phyloP scores from a whole-genome alignment of 1,140 invertebrate species.

The Drosophila pallidifrons region DNA sequence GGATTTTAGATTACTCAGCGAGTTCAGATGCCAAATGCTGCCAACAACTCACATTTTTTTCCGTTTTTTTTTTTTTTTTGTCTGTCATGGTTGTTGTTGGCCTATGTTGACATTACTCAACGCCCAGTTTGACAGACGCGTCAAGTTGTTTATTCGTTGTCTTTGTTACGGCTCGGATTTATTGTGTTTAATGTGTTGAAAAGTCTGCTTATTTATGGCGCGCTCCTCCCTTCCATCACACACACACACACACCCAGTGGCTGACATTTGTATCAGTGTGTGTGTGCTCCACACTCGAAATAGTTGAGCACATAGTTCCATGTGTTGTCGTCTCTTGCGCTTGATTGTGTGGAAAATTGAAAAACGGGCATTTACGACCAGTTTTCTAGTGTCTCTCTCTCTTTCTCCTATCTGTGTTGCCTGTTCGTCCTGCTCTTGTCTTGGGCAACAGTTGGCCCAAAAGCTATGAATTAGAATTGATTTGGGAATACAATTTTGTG shows the following conservation, averaged over 20 bases:
- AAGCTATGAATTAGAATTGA: conserved; percentile 43
- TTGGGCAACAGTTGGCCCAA: conserved; percentile 37
- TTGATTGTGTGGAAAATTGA: conserved; percentile 80
- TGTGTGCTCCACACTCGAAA: conserved; percentile 31
- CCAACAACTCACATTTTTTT: conserved; percentile 21
- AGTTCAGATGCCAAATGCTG: conserved; percentile 33
- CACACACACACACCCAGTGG: background rate
- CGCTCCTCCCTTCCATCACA: background rate
- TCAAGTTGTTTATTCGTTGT: conserved; percentile 54
- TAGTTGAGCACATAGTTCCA: conserved; percentile 69
- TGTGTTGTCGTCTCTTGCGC: conserved; percentile 61
- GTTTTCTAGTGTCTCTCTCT: conserved; percentile 12
- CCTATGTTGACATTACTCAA: conserved; percentile 69
- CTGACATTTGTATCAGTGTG: background rate
- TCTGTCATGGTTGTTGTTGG: conserved; percentile 27
- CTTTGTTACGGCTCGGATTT: conserved; percentile 67
- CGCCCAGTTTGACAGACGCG: conserved; percentile 63
- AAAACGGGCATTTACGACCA: conserved; percentile 39
- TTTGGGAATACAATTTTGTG: conserved; percentile 18
- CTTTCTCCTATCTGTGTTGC: background rate
- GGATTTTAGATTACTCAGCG: conserved; percentile 51
- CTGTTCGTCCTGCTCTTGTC: background rate
- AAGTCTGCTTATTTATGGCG: conserved; percentile 78
- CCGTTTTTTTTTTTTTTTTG: conserved; percentile 1
- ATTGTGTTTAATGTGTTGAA: conserved; percentile 82